A percentile compares a stretch with the other conserved stretches of the same genome.
phyloP scores from a whole-genome alignment of 2,113 vertebrate species.

The Cisticola juncidis region DNA sequence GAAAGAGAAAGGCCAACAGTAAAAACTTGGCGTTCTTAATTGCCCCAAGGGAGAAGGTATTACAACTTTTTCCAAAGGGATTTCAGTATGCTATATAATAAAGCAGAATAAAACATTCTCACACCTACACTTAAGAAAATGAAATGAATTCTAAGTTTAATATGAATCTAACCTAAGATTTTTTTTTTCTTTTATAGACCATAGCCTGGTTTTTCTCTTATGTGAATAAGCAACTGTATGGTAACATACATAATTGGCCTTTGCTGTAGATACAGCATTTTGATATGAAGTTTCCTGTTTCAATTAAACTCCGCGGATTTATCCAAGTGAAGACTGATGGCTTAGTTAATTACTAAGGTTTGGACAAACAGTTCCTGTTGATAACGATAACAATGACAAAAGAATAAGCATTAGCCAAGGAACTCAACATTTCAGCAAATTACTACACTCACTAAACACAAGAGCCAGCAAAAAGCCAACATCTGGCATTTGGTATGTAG shows the following conservation, averaged over 20 bases:
- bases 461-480: not conserved
- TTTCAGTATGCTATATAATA: not conserved
- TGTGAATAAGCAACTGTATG: not conserved
- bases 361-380: not conserved
- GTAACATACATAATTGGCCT: not conserved
- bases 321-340: not conserved
- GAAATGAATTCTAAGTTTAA: not conserved
- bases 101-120: not conserved
- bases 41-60: not conserved
- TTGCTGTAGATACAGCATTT: not conserved
- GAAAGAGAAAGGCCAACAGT: not conserved
- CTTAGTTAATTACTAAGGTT: not conserved
- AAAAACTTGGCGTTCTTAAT: not conserved
- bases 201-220: not conserved
- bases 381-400: not conserved
- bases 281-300: not conserved
- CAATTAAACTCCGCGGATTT: not conserved
- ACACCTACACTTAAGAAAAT: not conserved
- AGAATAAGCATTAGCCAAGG: not conserved
- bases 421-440: not conserved
- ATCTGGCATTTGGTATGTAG: not conserved
- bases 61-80: not conserved
- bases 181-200: not conserved
- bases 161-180: not conserved
- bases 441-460: not conserved